phyloP scores from a whole-genome alignment of 35 echinoderm and acorn worm genomes.

The Amphiura filiformis region DNA sequence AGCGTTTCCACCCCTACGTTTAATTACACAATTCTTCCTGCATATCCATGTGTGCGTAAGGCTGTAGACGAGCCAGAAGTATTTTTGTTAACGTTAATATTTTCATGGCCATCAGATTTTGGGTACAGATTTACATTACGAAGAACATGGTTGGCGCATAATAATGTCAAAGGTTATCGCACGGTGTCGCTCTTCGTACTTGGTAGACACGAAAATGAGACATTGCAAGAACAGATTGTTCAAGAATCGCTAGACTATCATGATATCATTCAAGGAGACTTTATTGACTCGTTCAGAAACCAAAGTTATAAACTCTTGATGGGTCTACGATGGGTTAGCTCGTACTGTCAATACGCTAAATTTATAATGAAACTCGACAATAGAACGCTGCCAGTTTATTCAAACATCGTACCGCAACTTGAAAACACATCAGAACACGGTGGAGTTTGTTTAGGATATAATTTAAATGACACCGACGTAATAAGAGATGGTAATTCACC shows the following conservation, averaged over 20 bases:
- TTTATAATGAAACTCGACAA: constrained; percentile 81
- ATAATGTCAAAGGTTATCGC: constrained; percentile 21
- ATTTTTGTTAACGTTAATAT: background rate
- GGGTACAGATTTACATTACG: background rate
- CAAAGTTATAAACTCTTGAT: constrained; percentile 78
- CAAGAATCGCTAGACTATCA: constrained; percentile 34
- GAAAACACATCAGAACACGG: background rate
- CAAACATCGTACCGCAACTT: background rate
- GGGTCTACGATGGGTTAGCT: constrained; percentile 77
- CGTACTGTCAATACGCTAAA: constrained; percentile 48
- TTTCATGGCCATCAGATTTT: background rate
- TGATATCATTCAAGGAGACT: constrained; percentile 85
- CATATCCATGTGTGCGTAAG: background rate
- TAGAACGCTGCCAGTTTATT: background rate
- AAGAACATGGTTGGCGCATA: constrained; percentile 1
- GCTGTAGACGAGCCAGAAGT: background rate
- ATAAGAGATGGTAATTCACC: background rate
- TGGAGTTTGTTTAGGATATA: background rate
- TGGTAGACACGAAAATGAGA: background rate
- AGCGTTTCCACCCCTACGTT: background rate
- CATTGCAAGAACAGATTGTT: background rate
- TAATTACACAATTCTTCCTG: background rate
- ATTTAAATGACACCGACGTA: background rate
- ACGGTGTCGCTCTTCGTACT: constrained; percentile 35
- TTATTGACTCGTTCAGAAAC: constrained; percentile 78